phyloP scores from a whole-genome alignment of 2,888 invertebrate genomes.

The Fissipunctia ypsillon region DNA sequence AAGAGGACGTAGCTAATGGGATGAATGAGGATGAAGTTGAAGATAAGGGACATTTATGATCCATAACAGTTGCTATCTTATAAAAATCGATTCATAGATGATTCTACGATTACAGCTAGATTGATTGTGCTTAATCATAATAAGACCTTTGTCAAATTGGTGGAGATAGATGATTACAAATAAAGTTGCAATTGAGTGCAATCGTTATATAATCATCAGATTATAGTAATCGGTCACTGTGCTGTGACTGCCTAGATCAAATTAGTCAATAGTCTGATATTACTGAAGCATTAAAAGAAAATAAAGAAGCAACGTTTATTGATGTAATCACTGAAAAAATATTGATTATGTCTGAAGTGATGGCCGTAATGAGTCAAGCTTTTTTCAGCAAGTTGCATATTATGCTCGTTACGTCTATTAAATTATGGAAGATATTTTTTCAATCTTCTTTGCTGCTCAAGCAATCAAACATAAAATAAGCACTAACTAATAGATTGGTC shows the following conservation, averaged over 20 bases:
- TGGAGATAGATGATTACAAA: constrained; percentile 4
- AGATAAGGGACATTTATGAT: background rate
- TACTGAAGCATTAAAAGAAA: constrained; percentile 38
- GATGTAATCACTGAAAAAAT: constrained; percentile 15
- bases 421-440: background rate
- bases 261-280: constrained; percentile 32
- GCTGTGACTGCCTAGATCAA: constrained; percentile 29
- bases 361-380: background rate
- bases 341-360: constrained; percentile 14
- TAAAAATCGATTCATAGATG: background rate
- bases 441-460: background rate
- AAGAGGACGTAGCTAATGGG: background rate
- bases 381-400: too few relatives aligned
- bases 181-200: constrained; percentile 32
- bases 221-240: constrained; percentile 20
- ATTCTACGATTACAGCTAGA: background rate
- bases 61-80: background rate
- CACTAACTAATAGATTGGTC: background rate
- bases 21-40: background rate
- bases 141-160: constrained; percentile 3
- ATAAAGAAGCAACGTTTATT: constrained; percentile 2
- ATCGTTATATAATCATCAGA: constrained; percentile 57
- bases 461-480: background rate
- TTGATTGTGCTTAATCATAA: background rate
- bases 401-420: background rate